Evolutionary conservation across 2,797 vertebrate species (phyloP), one percentile per base, ranked within the genome.

Genomic region (Anabas testudineus): DNA sequence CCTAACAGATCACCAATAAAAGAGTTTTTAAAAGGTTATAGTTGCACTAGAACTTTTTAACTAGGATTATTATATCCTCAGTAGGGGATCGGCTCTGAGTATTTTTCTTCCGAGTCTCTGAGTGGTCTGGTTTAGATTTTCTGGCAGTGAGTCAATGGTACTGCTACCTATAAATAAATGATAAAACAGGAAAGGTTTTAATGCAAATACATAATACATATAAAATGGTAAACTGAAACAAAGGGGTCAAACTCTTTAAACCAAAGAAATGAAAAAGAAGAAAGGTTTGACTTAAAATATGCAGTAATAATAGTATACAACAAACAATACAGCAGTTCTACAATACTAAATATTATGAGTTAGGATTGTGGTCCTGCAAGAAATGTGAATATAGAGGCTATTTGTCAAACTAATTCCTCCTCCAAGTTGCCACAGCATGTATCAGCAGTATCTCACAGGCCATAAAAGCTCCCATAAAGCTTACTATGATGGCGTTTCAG

Each of bases 381-480:
- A 55, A 55, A 60, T 39, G 18, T 24, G 26, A 51, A 64, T 51
- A 21, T 19, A 53, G 61, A 73, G 45, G 16, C 24, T 3, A 10
- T 53, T 60, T 78, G 67, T 51, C n/a, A 45, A 58, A 61, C 28
- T 22, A 57, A 26, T 13, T 77, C 43, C 12, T 37, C 12, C 48
- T 51, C 72, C 19, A 49, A 54, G 58, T 21, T 42, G 21, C 39
- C 30, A 42, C 15, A 36, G 34, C 10, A 34, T 18, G 19, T 28
- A 28, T 28, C 4, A 64, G 52, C 43, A 56, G 15, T 14, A 48
- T 58, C 49, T 61, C 28, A 3, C 37, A 52, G 48, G 15, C 43
- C 61, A 74, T 47, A 21, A 34, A n/a, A 26, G 47, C 5, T 9
- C 14, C 5, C 10, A 65, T 57, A 24, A 45, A 69, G 45, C 6